Conservation (phyloP, 2,888 invertebrate species). For the Amorpha juglandis region DNA sequence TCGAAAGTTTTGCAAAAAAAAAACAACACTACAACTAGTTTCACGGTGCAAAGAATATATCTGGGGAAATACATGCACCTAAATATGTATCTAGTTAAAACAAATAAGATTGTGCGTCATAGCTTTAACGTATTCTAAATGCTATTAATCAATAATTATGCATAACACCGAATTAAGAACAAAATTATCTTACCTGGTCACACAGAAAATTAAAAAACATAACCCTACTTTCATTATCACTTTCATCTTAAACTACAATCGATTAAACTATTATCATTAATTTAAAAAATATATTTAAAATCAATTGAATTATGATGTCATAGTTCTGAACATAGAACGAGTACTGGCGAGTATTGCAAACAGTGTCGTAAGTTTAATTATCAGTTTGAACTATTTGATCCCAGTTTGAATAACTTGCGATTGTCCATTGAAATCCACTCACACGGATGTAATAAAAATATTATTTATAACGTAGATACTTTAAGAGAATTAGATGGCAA, state of each 20-base stretch:
- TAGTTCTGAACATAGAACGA: conserved; percentile 1
- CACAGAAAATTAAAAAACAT: conserved; percentile 3
- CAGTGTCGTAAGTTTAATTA: conserved; percentile 41
- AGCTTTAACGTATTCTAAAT: no score
- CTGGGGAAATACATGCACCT: no score
- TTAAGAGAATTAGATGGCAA: no score
- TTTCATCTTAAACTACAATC: not conserved
- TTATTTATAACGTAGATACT: not conserved
- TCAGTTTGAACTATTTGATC: conserved; percentile 69
- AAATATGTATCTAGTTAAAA: no score
- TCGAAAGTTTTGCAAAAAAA: no score
- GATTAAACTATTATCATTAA: not conserved
- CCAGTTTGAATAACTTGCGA: conserved; percentile 35
- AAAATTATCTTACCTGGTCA: conserved; percentile 22
- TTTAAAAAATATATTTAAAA: not conserved
- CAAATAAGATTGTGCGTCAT: no score
- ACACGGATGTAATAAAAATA: conserved; percentile 22
- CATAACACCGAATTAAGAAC: not conserved
- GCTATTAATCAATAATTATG: not conserved
- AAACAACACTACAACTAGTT: no score
- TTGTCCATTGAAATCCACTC: conserved; percentile 42
- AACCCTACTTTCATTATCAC: conserved; percentile 15
- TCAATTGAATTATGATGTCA: conserved; percentile 1
- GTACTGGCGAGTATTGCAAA: not conserved
- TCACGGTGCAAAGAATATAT: no score